Percentiles rank a stretch among this genome's conserved stretches.
Evolutionary conservation across 1,140 invertebrate species (phyloP).

Genomic region (Physella acuta): DNA sequence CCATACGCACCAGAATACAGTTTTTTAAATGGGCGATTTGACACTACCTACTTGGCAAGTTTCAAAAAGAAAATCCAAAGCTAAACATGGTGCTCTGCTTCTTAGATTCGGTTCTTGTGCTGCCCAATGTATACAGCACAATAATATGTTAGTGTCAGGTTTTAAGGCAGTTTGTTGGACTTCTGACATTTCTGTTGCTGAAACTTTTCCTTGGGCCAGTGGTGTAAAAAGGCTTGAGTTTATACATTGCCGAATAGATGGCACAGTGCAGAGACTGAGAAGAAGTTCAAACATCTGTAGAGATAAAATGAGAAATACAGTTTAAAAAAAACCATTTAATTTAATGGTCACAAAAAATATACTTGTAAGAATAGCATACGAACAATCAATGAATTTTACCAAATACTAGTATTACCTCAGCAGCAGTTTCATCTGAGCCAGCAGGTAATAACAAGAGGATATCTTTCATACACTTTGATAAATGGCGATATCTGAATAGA

Average conservation of each 20-base stretch:
- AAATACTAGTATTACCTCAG: too few species aligned
- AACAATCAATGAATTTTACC: too few species aligned
- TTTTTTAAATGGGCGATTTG: too few species aligned
- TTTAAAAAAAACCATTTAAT: too few species aligned
- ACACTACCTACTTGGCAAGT: constrained; percentile 13
- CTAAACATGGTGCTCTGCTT: background rate
- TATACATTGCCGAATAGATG: background rate
- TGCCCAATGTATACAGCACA: constrained; percentile 20
- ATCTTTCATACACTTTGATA: constrained; percentile 17
- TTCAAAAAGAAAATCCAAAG: constrained; percentile 14
- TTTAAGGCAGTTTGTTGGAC: background rate
- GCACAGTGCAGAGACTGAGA: constrained; percentile 7
- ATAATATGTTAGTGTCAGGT: constrained; percentile 6
- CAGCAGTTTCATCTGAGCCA: background rate
- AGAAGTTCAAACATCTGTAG: constrained; percentile 16
- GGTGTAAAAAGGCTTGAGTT: constrained; percentile 5
- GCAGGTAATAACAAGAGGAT: background rate
- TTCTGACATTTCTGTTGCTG: background rate
- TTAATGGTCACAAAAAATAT: too few species aligned
- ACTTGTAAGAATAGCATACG: too few species aligned
- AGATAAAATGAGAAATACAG: constrained; percentile 10
- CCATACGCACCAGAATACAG: too few species aligned
- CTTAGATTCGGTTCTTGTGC: background rate
- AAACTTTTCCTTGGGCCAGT: background rate
- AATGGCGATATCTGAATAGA: constrained; percentile 7